Evolutionary conservation across 2,797 vertebrate genomes (phyloP).

Genomic region (Coranthus polyacanthus): DNA sequence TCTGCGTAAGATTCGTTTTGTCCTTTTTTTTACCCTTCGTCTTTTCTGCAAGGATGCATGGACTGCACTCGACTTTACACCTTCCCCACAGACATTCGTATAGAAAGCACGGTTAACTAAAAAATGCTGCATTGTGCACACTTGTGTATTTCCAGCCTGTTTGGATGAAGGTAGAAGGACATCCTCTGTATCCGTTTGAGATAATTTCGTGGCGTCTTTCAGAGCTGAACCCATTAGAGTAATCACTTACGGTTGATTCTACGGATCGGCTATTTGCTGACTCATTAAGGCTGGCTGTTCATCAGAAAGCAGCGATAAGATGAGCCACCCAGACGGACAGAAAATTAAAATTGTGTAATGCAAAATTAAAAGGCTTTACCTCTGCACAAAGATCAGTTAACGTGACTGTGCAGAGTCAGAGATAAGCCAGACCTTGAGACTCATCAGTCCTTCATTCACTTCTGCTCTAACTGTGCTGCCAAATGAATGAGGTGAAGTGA

Average conservation of each 20-base stretch:
- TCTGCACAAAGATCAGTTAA: conserved; percentile 42
- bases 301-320: conserved; percentile 21
- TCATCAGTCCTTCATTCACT: conserved; percentile 20
- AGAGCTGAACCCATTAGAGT: conserved; percentile 12
- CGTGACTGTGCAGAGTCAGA: conserved; percentile 14
- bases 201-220: neutral
- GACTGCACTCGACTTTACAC: neutral
- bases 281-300: neutral
- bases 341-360: conserved; percentile 18
- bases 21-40: neutral
- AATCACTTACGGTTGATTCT: conserved; percentile 16
- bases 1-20: neutral
- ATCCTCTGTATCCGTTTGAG: neutral
- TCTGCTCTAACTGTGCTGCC: conserved; percentile 14
- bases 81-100: neutral
- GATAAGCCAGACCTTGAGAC: conserved; percentile 17
- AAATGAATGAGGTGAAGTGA: conserved; percentile 31
- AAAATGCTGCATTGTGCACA: too few species aligned
- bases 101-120: too few species aligned
- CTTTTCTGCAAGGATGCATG: neutral
- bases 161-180: neutral
- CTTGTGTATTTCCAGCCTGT: neutral
- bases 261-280: conserved; percentile 25
- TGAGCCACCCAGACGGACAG: conserved; percentile 4
- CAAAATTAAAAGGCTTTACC: conserved; percentile 24